Evolutionary conservation across 2,113 vertebrate genomes (phyloP).

Genomic region (Leiothrix lutea): DNA sequence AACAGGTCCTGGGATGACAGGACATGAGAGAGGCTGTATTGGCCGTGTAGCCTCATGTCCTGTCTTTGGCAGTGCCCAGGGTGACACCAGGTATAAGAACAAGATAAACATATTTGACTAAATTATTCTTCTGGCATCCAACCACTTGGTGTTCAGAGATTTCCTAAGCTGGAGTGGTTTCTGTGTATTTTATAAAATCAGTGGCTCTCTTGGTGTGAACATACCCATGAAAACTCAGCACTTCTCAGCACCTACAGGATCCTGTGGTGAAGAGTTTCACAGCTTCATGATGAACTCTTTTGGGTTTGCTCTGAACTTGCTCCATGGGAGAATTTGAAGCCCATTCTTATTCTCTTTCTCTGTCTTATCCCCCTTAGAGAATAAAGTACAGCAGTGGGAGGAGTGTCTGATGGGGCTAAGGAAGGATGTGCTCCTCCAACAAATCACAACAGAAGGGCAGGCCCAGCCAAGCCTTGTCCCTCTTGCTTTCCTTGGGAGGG

Average conservation of each 20-base stretch:
- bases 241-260: background rate
- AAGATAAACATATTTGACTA: background rate
- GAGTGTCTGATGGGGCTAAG: background rate
- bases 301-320: background rate
- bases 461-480: background rate
- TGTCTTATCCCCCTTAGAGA: background rate
- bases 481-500: background rate
- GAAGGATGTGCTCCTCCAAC: background rate
- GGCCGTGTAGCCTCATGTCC: background rate
- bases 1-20: background rate
- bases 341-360: background rate
- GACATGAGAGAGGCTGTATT: background rate
- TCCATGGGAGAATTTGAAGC: background rate
- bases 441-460: background rate
- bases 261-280: background rate
- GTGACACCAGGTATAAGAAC: background rate
- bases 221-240: fast-evolving
- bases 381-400: background rate
- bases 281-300: background rate
- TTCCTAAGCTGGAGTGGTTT: background rate
- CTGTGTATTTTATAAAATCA: background rate
- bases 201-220: background rate
- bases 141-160: background rate
- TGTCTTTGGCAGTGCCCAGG: background rate
- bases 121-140: background rate